Evolutionary conservation across 2,888 invertebrate genomes (phyloP), one percentile per base, ranked within the genome.

Genomic region (Teleiodes luculella): DNA sequence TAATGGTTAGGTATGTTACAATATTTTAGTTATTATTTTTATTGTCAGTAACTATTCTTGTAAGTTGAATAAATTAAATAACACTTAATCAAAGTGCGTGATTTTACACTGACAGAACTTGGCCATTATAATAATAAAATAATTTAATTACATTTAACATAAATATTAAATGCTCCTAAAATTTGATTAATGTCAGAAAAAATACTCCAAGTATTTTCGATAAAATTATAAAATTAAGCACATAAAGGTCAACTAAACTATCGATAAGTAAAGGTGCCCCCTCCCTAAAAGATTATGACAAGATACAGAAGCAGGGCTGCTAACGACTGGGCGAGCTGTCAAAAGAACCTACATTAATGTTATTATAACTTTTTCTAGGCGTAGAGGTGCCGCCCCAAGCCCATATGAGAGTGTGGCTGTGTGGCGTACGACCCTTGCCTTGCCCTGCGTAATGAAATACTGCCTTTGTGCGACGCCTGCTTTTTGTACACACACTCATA

Each of bases 321-420:
- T 86, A 87, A 88, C 88, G 87, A 88, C 86, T 71, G 78, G 74
- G 76, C 74, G 81, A 78, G 80, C 85, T 85, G 87, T 87, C 88
- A 88, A 87, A 88, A 87, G 87, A 84, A 87, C 84, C 86, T 83
- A 87, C 86, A 85, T 85, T 88, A 88, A 88, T 83, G 85, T 85
- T 88, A 86, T 88, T 87, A 88, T 86, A 87, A 88, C 81, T 88
- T 87, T 85, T 86, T 85, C 84, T 78, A 81, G 80, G 74, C 78
- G 76, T 41, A 46, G 28, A 48, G 18, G 45, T 52, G 16, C 10
- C 7, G 18, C 24, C 13, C 37, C 24, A 0, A 18, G 11, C n/a
- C n/a, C n/a, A n/a, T n/a, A n/a, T n/a, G n/a, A n/a, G 13, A 20
- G 43, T 41, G 33, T 11, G 20, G 51, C 53, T 59, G 57, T 53